Conservation (phyloP, 2,888 invertebrate genomes). For the Ptychoptera contaminata region DNA sequence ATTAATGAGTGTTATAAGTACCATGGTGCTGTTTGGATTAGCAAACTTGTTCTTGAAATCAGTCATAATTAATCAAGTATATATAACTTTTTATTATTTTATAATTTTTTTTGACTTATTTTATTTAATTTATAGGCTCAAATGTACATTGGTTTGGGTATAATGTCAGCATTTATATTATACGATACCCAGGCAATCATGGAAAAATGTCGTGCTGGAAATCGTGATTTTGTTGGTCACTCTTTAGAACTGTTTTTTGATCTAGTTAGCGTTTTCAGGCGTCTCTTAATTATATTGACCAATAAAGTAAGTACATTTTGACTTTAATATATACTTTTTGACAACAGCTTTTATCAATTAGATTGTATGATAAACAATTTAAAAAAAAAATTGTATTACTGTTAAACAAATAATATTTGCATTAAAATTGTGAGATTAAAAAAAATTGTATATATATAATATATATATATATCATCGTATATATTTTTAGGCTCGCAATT, state of each 20-base stretch:
- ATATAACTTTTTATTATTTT: background rate
- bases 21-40: slow-evolving; percentile 61
- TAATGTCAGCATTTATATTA: slow-evolving; percentile 90
- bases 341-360: too few species aligned
- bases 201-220: slow-evolving; percentile 80
- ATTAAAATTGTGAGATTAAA: too few species aligned
- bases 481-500: too few species aligned
- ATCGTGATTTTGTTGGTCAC: slow-evolving; percentile 84
- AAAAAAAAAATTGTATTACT: too few species aligned
- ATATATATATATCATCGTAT: too few species aligned
- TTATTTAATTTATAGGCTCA: slow-evolving; percentile 45
- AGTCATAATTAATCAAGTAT: slow-evolving; percentile 56
- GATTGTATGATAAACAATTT: too few species aligned
- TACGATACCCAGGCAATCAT: slow-evolving; percentile 96
- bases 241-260: slow-evolving; percentile 90
- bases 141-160: slow-evolving; percentile 71
- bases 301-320: slow-evolving; percentile 50
- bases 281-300: slow-evolving; percentile 75
- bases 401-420: too few species aligned
- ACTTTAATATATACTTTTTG: too few species aligned
- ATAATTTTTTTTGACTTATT: too few species aligned
- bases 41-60: slow-evolving; percentile 80
- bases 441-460: too few species aligned
- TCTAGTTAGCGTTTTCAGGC: slow-evolving; percentile 85
- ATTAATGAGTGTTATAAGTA: slow-evolving; percentile 65